Conservation (phyloP, 1,140 invertebrate species). For the Halyomorpha halys region DNA sequence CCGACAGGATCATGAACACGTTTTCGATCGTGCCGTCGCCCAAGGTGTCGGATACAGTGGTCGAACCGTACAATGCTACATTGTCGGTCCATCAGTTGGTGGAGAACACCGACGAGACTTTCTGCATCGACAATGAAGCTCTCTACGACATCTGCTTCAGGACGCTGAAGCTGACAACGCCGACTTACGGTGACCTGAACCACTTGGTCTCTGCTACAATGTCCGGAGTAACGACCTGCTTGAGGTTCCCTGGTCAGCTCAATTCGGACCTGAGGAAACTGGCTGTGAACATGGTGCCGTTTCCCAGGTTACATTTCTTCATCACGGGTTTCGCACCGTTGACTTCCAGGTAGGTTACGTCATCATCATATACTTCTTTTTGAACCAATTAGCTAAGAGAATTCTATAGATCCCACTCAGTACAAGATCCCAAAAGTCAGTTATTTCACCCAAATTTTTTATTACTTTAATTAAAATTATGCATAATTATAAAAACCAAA, state of each 20-base stretch:
- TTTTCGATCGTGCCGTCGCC: slow-evolving; percentile 52
- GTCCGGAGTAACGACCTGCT: slow-evolving; percentile 66
- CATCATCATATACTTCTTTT: too few relatives aligned
- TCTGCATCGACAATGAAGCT: slow-evolving; percentile 47
- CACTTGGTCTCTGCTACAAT: slow-evolving; percentile 49
- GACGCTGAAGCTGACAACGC: slow-evolving; percentile 41
- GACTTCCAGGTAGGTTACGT: slow-evolving; percentile 38
- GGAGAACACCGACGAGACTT: slow-evolving; percentile 47
- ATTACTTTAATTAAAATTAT: too few relatives aligned
- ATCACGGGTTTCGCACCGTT: slow-evolving; percentile 57
- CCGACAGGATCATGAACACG: slow-evolving; percentile 54
- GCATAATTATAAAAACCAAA: too few relatives aligned
- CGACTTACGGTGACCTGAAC: slow-evolving; percentile 43
- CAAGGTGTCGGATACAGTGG: slow-evolving; percentile 47
- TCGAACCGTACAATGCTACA: slow-evolving; percentile 49
- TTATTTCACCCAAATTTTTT: too few relatives aligned
- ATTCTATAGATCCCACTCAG: too few relatives aligned
- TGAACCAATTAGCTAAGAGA: too few relatives aligned
- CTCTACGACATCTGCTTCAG: slow-evolving; percentile 46
- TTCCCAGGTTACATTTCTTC: slow-evolving; percentile 57
- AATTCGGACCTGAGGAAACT: slow-evolving; percentile 56
- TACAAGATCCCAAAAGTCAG: too few relatives aligned
- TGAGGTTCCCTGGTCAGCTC: slow-evolving; percentile 55
- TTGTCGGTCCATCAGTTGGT: slow-evolving; percentile 47
- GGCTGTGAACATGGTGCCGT: slow-evolving; percentile 59